A percentile compares a stretch with the other conserved stretches of the same genome.
These are phyloP conservation scores for Cavia porcellus DNA, from an alignment of 2,113 vertebrate genomes.

Conservation along the genomic window DNA sequence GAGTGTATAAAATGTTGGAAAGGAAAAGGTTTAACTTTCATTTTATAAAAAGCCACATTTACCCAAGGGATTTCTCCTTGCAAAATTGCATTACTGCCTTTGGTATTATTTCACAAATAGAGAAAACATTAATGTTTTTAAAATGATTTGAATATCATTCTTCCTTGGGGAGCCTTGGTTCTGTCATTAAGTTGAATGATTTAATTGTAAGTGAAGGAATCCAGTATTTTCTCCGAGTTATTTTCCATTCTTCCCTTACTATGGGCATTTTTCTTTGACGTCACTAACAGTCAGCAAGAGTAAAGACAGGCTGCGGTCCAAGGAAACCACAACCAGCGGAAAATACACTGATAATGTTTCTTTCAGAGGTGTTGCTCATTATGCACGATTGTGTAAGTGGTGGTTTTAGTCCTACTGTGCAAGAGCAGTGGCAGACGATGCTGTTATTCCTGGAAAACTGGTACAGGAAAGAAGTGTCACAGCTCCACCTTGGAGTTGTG, in stretches of 20 bases:
- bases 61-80: constrained; percentile 8
- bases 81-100: constrained; percentile 72
- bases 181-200: constrained; percentile 76
- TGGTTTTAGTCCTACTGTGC: neutral
- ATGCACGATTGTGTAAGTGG: constrained; percentile 56
- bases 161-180: constrained; percentile 70
- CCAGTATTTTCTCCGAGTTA: constrained; percentile 81
- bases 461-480: neutral
- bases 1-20: constrained; percentile 44
- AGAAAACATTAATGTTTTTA: constrained; percentile 68
- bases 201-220: constrained; percentile 83
- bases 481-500: neutral
- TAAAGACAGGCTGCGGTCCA: constrained; percentile 79
- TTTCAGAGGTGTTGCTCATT: constrained; percentile 59
- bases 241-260: constrained; percentile 84
- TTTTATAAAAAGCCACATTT: constrained; percentile 10
- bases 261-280: constrained; percentile 82
- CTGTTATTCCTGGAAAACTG: constrained; percentile 68
- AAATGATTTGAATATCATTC: constrained; percentile 46
- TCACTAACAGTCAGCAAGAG: constrained; percentile 73
- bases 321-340: constrained; percentile 70
- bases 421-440: neutral
- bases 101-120: constrained; percentile 40
- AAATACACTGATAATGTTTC: constrained; percentile 76
- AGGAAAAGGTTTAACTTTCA: neutral